These are phyloP conservation scores for Axinella damicornis DNA, from an alignment of 37 sponge, comb jelly and placozoan genomes.

Conservation along the genomic window DNA sequence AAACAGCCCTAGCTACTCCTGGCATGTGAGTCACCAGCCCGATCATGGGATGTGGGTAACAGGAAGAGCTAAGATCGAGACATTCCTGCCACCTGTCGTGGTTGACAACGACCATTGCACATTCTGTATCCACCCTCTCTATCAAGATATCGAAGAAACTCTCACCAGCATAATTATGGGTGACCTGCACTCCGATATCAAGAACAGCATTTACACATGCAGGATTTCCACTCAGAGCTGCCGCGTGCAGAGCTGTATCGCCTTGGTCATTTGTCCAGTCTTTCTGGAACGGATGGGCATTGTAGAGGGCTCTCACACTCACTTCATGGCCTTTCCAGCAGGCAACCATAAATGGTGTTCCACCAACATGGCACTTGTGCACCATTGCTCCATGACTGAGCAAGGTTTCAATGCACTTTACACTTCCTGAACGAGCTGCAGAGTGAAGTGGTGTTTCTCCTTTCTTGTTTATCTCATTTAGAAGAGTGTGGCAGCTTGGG, in stretches of 20 bases:
- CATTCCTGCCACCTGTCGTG: constrained; percentile 78
- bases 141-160: constrained; percentile 85
- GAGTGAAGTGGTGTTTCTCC: constrained; percentile 87
- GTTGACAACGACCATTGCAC: constrained; percentile 58
- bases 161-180: constrained; percentile 53
- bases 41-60: constrained; percentile 64
- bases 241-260: constrained; percentile 82
- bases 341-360: constrained; percentile 79
- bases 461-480: constrained; percentile 75
- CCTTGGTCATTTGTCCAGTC: constrained; percentile 64
- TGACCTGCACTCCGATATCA: constrained; percentile 58
- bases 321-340: constrained; percentile 43
- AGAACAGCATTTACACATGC: constrained; percentile 50
- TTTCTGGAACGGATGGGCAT: constrained; percentile 73
- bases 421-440: constrained; percentile 63
- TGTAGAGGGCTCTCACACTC: constrained; percentile 35
- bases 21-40: constrained; percentile 75
- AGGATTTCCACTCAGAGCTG: constrained; percentile 65
- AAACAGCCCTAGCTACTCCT: constrained; percentile 77
- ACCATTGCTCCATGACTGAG: constrained; percentile 85
- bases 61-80: constrained; percentile 69
- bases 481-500: constrained; percentile 35
- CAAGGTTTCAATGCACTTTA: constrained; percentile 63
- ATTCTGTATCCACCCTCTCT: constrained; percentile 19
- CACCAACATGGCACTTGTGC: constrained; percentile 65